phyloP scores from a whole-genome alignment of 2,797 vertebrate genomes.

The Fistularia commersonii region DNA sequence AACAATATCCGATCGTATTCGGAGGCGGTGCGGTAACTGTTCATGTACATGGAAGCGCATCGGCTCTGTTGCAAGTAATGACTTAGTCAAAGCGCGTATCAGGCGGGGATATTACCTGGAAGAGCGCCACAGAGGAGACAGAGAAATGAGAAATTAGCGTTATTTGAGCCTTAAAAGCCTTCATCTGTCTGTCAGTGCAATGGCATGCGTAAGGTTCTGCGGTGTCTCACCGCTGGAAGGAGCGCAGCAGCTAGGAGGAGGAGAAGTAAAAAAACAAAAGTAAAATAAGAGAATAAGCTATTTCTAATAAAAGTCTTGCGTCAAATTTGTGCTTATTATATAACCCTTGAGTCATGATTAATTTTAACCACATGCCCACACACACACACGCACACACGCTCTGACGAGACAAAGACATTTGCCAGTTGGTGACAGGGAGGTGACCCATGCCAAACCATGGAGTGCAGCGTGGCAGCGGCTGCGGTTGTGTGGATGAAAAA shows the following conservation, averaged over 20 bases:
- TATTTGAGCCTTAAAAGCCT: constrained; percentile 1
- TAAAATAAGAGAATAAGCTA: too few relatives aligned
- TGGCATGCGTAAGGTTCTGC: too few relatives aligned
- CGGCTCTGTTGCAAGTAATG: not conserved
- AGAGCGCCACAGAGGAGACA: not conserved
- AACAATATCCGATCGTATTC: too few relatives aligned
- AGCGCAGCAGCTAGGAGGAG: too few relatives aligned
- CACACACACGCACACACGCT: constrained; percentile 47
- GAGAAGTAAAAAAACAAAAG: too few relatives aligned
- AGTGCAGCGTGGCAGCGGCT: constrained; percentile 55
- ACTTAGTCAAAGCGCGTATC: too few relatives aligned
- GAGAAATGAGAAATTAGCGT: constrained; percentile 5
- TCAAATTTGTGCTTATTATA: constrained; percentile 22
- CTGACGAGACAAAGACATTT: constrained; percentile 50
- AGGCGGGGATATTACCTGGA: too few relatives aligned
- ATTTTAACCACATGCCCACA: constrained; percentile 41
- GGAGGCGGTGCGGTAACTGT: too few relatives aligned
- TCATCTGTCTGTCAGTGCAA: too few relatives aligned
- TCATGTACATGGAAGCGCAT: not conserved
- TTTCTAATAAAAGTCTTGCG: too few relatives aligned
- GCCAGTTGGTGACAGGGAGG: constrained; percentile 58
- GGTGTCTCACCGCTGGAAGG: too few relatives aligned
- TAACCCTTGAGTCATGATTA: constrained; percentile 20
- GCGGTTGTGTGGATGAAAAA: not conserved
- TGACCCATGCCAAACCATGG: constrained; percentile 52